phyloP scores from a whole-genome alignment of 2,888 invertebrate genomes.

The Pyralis farinalis region DNA sequence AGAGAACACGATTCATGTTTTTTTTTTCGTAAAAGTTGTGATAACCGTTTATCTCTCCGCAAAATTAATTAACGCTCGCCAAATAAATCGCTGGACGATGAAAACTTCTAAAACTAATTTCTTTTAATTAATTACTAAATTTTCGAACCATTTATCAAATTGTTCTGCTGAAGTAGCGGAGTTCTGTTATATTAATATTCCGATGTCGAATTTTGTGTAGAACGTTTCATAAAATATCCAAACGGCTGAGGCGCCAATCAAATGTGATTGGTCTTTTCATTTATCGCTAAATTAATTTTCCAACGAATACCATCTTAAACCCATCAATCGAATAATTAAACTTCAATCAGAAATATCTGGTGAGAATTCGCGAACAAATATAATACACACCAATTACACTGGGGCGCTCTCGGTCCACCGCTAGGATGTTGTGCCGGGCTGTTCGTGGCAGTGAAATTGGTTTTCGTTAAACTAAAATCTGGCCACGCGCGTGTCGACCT shows the following conservation, averaged over 20 bases:
- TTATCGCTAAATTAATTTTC: conserved; percentile 3
- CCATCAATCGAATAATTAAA: not conserved
- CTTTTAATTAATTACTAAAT: not conserved
- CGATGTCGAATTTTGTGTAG: not conserved
- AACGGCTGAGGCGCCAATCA: conserved; percentile 1
- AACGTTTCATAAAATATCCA: not conserved
- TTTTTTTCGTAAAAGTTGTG: too few relatives aligned
- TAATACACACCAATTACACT: too few relatives aligned
- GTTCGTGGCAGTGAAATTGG: too few relatives aligned
- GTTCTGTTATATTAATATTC: conserved; percentile 2
- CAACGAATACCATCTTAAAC: conserved; percentile 2
- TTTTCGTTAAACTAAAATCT: too few relatives aligned
- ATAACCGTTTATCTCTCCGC: not conserved
- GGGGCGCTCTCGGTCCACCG: too few relatives aligned
- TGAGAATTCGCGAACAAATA: too few relatives aligned
- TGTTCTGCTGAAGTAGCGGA: not conserved
- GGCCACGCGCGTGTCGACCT: too few relatives aligned
- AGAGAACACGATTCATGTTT: too few relatives aligned
- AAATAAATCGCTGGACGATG: not conserved
- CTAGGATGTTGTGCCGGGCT: too few relatives aligned
- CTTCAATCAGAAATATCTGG: too few relatives aligned
- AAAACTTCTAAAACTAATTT: not conserved
- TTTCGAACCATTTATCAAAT: conserved; percentile 3
- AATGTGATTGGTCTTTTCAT: conserved; percentile 5
- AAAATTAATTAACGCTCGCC: not conserved